A percentile compares a stretch with the other conserved stretches of the same genome.
Evolutionary conservation across 2,113 vertebrate species (phyloP).

Genomic region (Ptyas mucosa): DNA sequence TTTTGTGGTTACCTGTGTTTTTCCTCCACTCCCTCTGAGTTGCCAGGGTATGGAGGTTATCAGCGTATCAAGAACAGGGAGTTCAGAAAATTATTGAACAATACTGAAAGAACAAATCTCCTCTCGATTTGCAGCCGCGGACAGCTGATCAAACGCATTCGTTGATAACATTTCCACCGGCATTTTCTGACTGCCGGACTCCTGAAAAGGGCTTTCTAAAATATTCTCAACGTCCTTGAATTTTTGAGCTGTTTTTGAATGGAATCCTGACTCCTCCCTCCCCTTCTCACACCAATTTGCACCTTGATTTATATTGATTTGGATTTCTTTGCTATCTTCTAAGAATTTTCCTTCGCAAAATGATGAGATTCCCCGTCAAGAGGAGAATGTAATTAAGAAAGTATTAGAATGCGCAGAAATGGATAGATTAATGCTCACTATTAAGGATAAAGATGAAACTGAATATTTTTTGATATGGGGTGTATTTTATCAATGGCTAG

Average conservation of each 20-base stretch:
- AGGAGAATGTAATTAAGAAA: too few relatives aligned
- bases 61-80: neutral
- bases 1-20: neutral
- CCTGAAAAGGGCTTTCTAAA: neutral
- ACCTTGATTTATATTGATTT: neutral
- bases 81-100: neutral
- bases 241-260: neutral
- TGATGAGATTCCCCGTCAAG: too few relatives aligned
- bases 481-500: too few relatives aligned
- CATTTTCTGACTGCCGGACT: neutral
- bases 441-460: too few relatives aligned
- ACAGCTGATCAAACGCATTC: neutral
- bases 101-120: neutral
- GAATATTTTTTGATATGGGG: too few relatives aligned
- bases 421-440: too few relatives aligned
- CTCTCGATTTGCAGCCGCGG: neutral
- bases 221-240: neutral
- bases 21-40: neutral
- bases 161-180: neutral
- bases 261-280: neutral
- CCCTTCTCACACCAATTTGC: neutral
- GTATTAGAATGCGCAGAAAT: too few relatives aligned
- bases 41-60: neutral
- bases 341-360: neutral
- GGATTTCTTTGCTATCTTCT: neutral